Evolutionary conservation across 2,888 invertebrate genomes (phyloP), one percentile per base, ranked within the genome.

Genomic region (Ormyrus pomaceus): DNA sequence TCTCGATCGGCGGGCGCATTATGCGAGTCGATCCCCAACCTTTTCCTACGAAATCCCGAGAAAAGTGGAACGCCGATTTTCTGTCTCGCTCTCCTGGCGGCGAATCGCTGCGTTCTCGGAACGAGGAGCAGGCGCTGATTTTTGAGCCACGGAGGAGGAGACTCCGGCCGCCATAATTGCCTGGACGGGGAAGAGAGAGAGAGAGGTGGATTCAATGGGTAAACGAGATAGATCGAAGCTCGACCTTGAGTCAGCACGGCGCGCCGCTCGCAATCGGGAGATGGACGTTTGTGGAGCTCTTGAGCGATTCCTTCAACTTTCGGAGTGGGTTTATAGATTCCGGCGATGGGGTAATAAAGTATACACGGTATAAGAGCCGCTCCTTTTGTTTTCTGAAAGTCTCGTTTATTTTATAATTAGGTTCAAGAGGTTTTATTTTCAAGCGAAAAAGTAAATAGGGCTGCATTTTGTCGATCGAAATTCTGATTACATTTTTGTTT

Each of bases 111-210:
- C 51, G 58, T 77, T 81, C 77, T 11, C 77, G 70, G 80, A 81
- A 81, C 19, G 19, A 19, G 19, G 19, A 19, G 19, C 19, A 19
- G 46, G 48, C 13, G 56, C 10, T 9, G 62, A n/a, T 62, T 34
- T 34, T 34, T 34, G 34, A 34, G 34, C 34, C 34, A 34, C 34
- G 19, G 72, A 73, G 75, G 82, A 69, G 77, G 82, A 77, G 82
- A 77, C 74, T 71, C 19, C 46, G 55, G 7, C 78, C 74, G 82
- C 79, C 79, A 82, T 82, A 82, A 82, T 82, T 79, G 79, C 59
- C 70, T 55, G 50, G 56, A 34, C 10, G 13, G 51, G 48, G 19
- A 64, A 55, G 55, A 53, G 59, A 13, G 19, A 53, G 51, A 64
- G 69, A 19, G 64, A 48, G 19, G n/a, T n/a, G 46, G 9, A 45